A percentile compares a stretch with the other conserved stretches of the same genome.
These are phyloP conservation scores for Hippocampus zosterae DNA, from an alignment of 2,113 vertebrate genomes.

Conservation along the genomic window DNA sequence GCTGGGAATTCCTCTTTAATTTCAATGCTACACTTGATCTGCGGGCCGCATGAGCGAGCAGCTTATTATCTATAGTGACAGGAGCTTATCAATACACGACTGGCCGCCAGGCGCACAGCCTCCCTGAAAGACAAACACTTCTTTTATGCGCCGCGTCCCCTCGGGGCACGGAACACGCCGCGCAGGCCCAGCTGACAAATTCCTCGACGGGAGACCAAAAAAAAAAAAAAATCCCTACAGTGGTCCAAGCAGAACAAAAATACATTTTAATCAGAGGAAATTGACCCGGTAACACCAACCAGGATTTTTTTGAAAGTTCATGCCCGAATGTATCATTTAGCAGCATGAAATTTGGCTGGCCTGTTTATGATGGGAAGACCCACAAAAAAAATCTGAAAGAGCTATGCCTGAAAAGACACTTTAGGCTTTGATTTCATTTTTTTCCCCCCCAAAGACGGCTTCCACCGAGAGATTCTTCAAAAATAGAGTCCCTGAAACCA, in stretches of 20 bases:
- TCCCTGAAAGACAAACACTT: constrained; percentile 79
- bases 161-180: constrained; percentile 63
- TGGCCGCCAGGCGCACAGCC: constrained; percentile 60
- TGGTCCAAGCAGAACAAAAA: background rate
- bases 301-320: background rate
- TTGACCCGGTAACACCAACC: background rate
- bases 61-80: constrained; percentile 79
- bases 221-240: constrained; percentile 27
- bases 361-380: background rate
- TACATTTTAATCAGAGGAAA: background rate
- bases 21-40: constrained; percentile 87
- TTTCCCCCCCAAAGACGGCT: no score
- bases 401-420: no score
- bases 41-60: constrained; percentile 84
- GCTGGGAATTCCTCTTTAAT: constrained; percentile 82
- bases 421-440: no score
- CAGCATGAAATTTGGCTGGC: background rate
- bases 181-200: constrained; percentile 64
- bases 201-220: constrained; percentile 41
- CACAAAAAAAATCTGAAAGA: background rate
- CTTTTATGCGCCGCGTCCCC: constrained; percentile 72
- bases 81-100: constrained; percentile 71
- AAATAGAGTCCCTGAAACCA: no score
- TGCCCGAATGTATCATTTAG: background rate
- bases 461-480: no score